Evolutionary conservation across 2,797 vertebrate genomes (phyloP).

Genomic region (Hydrolagus colliei): DNA sequence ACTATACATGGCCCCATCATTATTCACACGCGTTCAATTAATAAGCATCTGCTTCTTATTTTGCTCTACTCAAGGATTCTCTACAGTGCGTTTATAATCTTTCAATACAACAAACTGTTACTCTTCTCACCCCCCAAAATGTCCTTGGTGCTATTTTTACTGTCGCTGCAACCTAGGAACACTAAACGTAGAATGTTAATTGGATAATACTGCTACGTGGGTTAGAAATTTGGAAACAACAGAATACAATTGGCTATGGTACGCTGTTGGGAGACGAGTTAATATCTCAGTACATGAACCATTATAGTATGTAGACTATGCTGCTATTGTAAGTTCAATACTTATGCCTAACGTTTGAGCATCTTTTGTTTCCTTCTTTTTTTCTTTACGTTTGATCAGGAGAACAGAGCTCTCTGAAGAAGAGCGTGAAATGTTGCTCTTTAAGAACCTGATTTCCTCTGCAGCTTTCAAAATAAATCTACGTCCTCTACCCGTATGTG

Average conservation of each 20-base stretch:
- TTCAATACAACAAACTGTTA: neutral
- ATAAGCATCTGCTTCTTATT: neutral
- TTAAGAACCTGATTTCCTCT: neutral
- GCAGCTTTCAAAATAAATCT: neutral
- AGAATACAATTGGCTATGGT: neutral
- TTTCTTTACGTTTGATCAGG: neutral
- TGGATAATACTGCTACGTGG: neutral
- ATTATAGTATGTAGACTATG: neutral
- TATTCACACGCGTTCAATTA: neutral
- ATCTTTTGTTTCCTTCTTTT: neutral
- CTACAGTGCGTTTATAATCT: neutral
- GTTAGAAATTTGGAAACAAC: neutral
- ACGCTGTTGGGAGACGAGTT: neutral
- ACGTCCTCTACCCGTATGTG: neutral
- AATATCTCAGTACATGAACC: neutral
- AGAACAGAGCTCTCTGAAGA: neutral
- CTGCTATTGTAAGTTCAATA: neutral
- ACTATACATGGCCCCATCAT: neutral
- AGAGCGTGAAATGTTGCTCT: neutral
- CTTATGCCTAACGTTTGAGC: neutral
- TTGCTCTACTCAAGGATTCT: neutral
- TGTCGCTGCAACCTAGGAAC: neutral
- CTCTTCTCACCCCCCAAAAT: neutral
- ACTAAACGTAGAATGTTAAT: conserved; percentile 6
- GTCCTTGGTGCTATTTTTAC: neutral